Conservation (phyloP, 2,888 invertebrate genomes). For the Eurytoma californica region DNA sequence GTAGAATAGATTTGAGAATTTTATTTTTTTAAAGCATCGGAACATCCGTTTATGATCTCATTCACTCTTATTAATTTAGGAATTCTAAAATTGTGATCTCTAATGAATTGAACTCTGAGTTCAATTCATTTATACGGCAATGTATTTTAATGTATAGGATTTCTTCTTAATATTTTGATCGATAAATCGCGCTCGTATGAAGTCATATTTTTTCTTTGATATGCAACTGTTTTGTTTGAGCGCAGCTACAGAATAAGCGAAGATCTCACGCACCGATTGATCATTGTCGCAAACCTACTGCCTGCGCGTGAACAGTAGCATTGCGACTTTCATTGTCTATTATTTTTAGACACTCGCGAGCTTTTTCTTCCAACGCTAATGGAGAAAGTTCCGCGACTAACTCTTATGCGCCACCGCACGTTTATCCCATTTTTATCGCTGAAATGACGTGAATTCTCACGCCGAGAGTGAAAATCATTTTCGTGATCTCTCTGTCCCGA, state of each 20-base stretch:
- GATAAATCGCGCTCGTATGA: too few relatives aligned
- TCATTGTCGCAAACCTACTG: background rate
- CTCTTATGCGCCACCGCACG: background rate
- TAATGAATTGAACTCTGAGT: too few relatives aligned
- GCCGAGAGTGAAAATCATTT: conserved; percentile 40
- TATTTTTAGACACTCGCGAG: background rate
- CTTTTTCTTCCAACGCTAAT: background rate
- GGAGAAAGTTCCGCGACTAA: background rate
- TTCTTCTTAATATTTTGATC: background rate
- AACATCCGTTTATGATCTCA: too few relatives aligned
- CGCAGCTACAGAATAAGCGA: background rate
- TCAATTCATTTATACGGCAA: too few relatives aligned
- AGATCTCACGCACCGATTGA: background rate
- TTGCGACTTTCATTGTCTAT: background rate
- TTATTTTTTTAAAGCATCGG: too few relatives aligned
- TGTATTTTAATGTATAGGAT: too few relatives aligned
- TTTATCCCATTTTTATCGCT: background rate
- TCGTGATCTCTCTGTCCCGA: conserved; percentile 23
- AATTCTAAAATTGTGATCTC: too few relatives aligned
- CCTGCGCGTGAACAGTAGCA: background rate
- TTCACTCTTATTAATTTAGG: too few relatives aligned
- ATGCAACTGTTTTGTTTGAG: too few relatives aligned
- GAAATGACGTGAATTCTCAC: conserved; percentile 36
- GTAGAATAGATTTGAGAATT: too few relatives aligned
- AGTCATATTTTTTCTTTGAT: too few relatives aligned